These are phyloP conservation scores for Prunella himalayana DNA, from an alignment of 2,113 vertebrate genomes.

Conservation along the genomic window DNA sequence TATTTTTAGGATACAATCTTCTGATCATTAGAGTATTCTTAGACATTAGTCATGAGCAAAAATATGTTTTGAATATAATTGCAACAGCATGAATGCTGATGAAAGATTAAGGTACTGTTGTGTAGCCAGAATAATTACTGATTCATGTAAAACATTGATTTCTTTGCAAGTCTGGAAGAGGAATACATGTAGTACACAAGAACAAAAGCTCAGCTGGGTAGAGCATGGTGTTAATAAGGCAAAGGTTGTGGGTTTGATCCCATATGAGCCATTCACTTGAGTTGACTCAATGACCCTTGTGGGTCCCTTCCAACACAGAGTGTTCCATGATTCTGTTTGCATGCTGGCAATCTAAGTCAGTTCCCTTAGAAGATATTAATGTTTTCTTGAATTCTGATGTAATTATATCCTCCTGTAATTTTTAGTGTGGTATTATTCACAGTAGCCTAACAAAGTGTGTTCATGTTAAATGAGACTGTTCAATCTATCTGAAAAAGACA, in stretches of 20 bases:
- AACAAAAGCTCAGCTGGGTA: not conserved
- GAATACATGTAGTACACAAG: not conserved
- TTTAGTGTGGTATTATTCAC: not conserved
- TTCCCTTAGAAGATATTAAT: not conserved
- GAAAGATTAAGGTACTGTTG: not conserved
- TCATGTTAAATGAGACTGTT: not conserved
- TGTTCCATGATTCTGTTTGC: not conserved
- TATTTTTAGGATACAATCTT: not conserved
- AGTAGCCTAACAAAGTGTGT: not conserved
- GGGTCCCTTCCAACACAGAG: not conserved
- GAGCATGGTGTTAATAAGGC: not conserved
- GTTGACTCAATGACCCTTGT: fast-evolving
- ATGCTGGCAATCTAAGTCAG: not conserved
- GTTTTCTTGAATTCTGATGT: not conserved
- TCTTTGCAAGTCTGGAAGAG: not conserved
- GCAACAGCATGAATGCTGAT: not conserved
- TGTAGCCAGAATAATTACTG: not conserved
- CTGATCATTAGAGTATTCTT: not conserved
- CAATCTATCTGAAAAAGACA: not conserved
- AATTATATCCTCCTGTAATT: not conserved
- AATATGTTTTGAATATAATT: not conserved
- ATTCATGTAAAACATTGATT: not conserved
- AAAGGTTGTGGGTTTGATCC: not conserved
- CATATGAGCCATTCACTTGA: no score
- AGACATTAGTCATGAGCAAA: not conserved